A percentile compares a stretch with the other conserved stretches of the same genome.
phyloP scores from a whole-genome alignment of 92 coral and sea anemone species.

The Paragorgia papillata region DNA sequence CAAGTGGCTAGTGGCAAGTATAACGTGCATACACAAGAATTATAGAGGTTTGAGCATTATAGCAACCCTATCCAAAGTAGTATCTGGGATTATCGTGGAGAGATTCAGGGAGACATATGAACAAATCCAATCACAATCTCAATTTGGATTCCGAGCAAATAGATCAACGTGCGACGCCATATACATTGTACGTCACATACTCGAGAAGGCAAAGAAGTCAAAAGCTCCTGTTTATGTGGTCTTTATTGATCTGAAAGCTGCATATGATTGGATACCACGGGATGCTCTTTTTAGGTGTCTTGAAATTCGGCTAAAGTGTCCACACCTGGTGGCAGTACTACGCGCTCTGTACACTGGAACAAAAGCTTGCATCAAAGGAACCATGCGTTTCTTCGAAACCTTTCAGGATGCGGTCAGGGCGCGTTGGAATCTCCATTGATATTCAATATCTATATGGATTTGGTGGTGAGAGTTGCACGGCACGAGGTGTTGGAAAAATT shows the following conservation, averaged over 20 bases:
- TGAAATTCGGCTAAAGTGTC: not conserved
- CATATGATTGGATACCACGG: slow-evolving; percentile 22
- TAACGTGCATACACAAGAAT: slow-evolving; percentile 17
- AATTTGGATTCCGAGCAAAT: slow-evolving; percentile 43
- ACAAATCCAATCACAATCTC: slow-evolving; percentile 7
- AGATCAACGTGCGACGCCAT: slow-evolving; percentile 37
- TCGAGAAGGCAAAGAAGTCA: not conserved
- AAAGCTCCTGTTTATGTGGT: slow-evolving; percentile 2
- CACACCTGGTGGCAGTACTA: not conserved
- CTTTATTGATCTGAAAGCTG: slow-evolving; percentile 4
- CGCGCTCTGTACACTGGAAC: slow-evolving; percentile 22
- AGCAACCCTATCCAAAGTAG: slow-evolving; percentile 7
- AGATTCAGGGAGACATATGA: slow-evolving; percentile 26
- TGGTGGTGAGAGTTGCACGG: slow-evolving; percentile 6
- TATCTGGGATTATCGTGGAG: slow-evolving; percentile 30
- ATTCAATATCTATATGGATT: slow-evolving; percentile 45
- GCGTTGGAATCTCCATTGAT: slow-evolving; percentile 25
- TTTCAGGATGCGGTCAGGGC: slow-evolving; percentile 26
- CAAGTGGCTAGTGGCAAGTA: not conserved
- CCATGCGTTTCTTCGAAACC: not conserved
- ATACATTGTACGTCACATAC: slow-evolving; percentile 25
- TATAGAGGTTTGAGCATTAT: slow-evolving; percentile 17
- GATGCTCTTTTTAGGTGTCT: slow-evolving; percentile 9
- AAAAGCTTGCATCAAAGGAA: slow-evolving; percentile 18
- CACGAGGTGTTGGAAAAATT: slow-evolving; percentile 17